Base-by-base conservation (phyloP, 2,888 invertebrate genomes). In the Polyommatus iphigenia region DNA sequence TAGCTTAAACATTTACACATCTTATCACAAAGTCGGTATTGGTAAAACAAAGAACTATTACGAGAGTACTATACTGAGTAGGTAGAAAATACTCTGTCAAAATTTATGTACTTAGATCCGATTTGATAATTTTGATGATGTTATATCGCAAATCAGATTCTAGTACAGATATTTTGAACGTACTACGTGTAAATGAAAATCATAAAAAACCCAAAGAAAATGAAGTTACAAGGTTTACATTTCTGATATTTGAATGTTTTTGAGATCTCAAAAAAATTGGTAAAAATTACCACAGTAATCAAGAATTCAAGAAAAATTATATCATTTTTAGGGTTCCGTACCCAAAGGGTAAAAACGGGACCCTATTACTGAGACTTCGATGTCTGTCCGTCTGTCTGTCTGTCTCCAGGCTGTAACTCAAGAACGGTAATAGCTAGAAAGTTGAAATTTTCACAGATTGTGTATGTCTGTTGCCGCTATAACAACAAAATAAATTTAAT, bases 1-100 rank as follows among this genome's bases (percentile, higher is more conserved):
- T 80, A 76, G n/a, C 72, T 71, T 72, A 78, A 75, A 75, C 73
- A 77, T 57, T 71, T 71, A 67, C 3, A 67, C 67, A 67, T 29
- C 59, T 62, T 77, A 78, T 57, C 67, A 78, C 75, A 79, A 76
- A 76, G 71, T 18, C 20, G 50, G 67, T 46, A 32, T 18, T 15
- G 50, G 67, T 46, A 32, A 57, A 67, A 73, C 46, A 67, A 72
- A 62, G 32, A 62, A 54, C 3, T 24, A 62, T 62, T 62, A 4
- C 24, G 24, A 24, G 10, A 59, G 29, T 29, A 29, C 29, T 0
- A 29, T 29, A 29, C 29, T 0, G 29, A 29, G 24, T 24, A 62
- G 20, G 62, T 24, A 62, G 8, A 62, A 59, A 7, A 20, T 59
- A 20, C n/a, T 20, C 4, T 4, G 54, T 54, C 54, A 5, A 54